Evolutionary conservation across 1,140 invertebrate species (phyloP).

Genomic region (Sarcophaga peregrina): DNA sequence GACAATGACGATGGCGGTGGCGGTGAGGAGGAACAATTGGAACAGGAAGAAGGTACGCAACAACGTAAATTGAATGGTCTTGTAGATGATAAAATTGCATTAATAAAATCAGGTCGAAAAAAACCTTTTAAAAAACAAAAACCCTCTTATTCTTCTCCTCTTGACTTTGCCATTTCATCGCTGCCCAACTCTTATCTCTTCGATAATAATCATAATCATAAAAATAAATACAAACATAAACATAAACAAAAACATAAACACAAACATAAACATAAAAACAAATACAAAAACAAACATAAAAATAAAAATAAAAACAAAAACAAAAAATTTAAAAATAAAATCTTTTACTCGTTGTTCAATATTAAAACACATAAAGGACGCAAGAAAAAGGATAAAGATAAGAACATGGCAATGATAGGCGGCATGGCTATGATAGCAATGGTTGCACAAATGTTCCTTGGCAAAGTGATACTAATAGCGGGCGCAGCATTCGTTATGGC

Average conservation of each 20-base stretch:
- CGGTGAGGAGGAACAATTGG: not conserved
- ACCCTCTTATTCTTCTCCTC: constrained; percentile 32
- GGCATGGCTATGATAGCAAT: constrained; percentile 75
- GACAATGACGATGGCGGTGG: not conserved
- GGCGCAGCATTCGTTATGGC: constrained; percentile 76
- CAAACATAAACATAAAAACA: constrained; percentile 52
- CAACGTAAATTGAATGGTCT: constrained; percentile 46
- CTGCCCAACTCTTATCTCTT: not conserved
- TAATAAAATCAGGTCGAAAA: constrained; percentile 48
- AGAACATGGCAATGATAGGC: constrained; percentile 71
- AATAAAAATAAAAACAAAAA: constrained; percentile 48
- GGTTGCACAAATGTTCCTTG: constrained; percentile 75
- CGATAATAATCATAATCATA: not conserved
- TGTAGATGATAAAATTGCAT: constrained; percentile 64
- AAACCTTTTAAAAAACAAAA: constrained; percentile 37
- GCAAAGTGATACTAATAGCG: constrained; percentile 75
- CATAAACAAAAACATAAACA: constrained; percentile 48
- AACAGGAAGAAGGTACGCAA: constrained; percentile 62
- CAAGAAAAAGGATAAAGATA: constrained; percentile 66
- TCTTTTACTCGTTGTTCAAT: constrained; percentile 48
- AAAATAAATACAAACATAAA: constrained; percentile 45
- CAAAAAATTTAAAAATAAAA: constrained; percentile 48
- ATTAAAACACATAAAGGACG: constrained; percentile 61
- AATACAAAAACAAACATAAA: constrained; percentile 52
- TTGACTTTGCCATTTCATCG: not conserved